Evolutionary conservation across 2,888 invertebrate species (phyloP).

Genomic region (Galerucella pusilla): DNA sequence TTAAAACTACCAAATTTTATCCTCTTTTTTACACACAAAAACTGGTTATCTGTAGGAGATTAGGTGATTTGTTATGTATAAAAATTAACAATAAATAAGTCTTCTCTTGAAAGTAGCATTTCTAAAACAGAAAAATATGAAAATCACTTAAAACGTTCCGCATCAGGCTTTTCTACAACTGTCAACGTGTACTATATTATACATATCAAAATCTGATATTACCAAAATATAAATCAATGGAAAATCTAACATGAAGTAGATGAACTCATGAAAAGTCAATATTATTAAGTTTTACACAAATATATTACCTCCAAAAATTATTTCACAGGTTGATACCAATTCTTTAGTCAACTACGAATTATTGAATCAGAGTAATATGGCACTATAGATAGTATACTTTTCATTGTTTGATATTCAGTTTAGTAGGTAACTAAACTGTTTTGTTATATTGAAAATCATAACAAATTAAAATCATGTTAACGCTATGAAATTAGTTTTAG

Average conservation of each 20-base stretch:
- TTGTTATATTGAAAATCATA: conserved; percentile 2
- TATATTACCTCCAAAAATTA: conserved; percentile 25
- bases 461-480: not conserved
- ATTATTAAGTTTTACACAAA: not conserved
- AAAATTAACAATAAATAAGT: not conserved
- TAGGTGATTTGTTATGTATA: not conserved
- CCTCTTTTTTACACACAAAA: no score
- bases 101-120: not conserved
- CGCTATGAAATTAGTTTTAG: not conserved
- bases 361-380: conserved; percentile 9
- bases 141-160: not conserved
- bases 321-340: conserved; percentile 28
- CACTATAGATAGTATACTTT: conserved; percentile 16
- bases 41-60: not conserved
- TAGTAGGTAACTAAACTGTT: conserved; percentile 13
- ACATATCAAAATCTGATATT: not conserved
- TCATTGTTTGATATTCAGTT: conserved; percentile 22
- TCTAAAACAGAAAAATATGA: not conserved
- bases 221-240: not conserved
- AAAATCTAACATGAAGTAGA: not conserved
- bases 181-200: not conserved
- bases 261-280: not conserved
- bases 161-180: not conserved
- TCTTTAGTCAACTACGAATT: conserved; percentile 34
- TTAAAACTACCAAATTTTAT: no score